Evolutionary conservation across 2,797 vertebrate species (phyloP), one percentile per base, ranked within the genome.

Genomic region (Cephalopachus bancanus): DNA sequence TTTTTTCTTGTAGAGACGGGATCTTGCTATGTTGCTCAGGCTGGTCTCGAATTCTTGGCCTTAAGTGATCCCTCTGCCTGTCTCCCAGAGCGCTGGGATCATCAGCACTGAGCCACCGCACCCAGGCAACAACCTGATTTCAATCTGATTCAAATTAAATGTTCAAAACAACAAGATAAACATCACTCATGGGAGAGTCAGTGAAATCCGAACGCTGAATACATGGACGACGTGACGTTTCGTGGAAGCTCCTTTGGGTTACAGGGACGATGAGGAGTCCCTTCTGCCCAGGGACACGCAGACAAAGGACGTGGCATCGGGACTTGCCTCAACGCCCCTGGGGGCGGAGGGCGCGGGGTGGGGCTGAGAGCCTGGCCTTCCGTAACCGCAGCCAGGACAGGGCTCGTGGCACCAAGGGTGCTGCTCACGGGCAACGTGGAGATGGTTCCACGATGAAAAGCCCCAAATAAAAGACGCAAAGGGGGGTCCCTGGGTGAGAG

Each of bases 301-400:
- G n/a, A 59, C n/a, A 57, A 57, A 26, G 60, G n/a, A 6, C 0
- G 0, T 17, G 57, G 44, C 7, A 3, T 33, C 1, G 59, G 59
- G 65, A 67, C 83, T 26, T n/a, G 30, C 15, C 16, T 83, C 55
- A 2, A 8, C 4, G 33, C 12, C 37, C 16, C 20, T 10, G 11
- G 71, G n/a, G n/a, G 37, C 24, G 7, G 76, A 11, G 28, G n/a
- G 2, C 1, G 19, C 0, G 30, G 8, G 55, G 75, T 4, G 2
- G 57, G 67, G 30, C 16, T 7, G 57, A 51, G 12, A 14, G 28
- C 19, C 62, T 10, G 22, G 60, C 14, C 44, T 26, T 24, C 1
- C 3, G 8, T 71, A 51, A 67, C n/a, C 2, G 0, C 0, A 0
- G 8, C 0, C 30, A 33, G n/a, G 2, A 26, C n/a, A 14, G 64